Evolutionary conservation across 1,140 invertebrate species (phyloP).

Genomic region (Magallana ariakensis): DNA sequence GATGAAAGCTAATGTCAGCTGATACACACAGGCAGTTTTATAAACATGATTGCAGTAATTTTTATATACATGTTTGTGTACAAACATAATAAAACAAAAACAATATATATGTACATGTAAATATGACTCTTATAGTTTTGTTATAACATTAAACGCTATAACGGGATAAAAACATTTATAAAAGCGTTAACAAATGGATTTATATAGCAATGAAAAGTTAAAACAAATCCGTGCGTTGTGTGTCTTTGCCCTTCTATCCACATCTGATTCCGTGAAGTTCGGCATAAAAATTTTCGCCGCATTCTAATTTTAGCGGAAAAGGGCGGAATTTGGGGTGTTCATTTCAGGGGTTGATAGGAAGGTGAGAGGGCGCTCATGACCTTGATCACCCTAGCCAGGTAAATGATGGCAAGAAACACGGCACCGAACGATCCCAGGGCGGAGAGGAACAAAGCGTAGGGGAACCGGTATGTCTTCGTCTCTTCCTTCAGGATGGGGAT

Average conservation of each 20-base stretch:
- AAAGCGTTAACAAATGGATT: not conserved
- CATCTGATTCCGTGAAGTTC: too few species aligned
- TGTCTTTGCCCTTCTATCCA: not conserved
- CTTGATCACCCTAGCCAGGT: not conserved
- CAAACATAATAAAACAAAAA: not conserved
- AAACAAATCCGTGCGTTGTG: not conserved
- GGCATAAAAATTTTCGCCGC: not conserved
- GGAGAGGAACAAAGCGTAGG: not conserved
- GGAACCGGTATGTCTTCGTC: not conserved
- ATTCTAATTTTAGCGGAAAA: not conserved
- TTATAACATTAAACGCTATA: not conserved
- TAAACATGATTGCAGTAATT: too few species aligned
- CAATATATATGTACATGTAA: not conserved
- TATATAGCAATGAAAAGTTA: not conserved
- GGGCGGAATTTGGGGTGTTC: not conserved
- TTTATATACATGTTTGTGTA: too few species aligned
- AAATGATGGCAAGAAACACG: conserved; percentile 3
- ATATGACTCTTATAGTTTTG: not conserved
- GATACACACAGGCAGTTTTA: too few species aligned
- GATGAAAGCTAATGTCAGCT: too few species aligned
- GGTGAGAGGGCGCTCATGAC: not conserved
- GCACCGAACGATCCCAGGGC: conserved; percentile 1
- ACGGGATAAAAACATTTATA: not conserved
- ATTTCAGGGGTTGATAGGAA: not conserved
- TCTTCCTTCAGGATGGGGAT: not conserved